Conservation (phyloP, 2,113 vertebrate species). For the Burhinus bistriatus region DNA sequence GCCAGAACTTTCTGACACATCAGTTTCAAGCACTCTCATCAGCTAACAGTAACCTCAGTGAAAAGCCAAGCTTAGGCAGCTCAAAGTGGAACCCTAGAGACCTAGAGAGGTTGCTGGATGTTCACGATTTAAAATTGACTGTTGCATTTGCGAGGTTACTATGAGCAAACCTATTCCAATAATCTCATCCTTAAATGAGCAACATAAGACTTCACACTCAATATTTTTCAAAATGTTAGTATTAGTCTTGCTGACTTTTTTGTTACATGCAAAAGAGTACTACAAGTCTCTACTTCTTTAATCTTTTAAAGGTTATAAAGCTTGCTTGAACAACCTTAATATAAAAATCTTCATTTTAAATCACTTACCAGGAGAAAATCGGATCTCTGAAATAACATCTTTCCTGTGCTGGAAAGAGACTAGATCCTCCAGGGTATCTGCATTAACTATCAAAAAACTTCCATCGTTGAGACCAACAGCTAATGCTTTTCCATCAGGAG, state of each 20-base stretch:
- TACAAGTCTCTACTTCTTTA: not conserved
- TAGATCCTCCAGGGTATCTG: conserved; percentile 95
- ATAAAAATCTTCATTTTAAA: not conserved
- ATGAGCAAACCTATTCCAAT: not conserved
- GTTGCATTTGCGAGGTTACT: not conserved
- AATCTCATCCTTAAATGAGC: not conserved
- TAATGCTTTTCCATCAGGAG: conserved; percentile 94
- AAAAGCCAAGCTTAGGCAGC: not conserved
- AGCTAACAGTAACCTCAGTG: not conserved
- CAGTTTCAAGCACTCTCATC: not conserved
- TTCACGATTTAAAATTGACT: not conserved
- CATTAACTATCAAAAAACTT: conserved; percentile 96
- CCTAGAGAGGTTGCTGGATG: not conserved
- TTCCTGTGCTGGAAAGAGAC: conserved; percentile 98
- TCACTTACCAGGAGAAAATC: conserved; percentile 92
- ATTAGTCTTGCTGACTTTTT: not conserved
- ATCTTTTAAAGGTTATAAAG: not conserved
- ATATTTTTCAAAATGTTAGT: not conserved
- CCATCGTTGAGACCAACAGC: conserved; percentile 95
- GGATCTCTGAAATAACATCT: conserved; percentile 95
- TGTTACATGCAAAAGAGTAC: not conserved
- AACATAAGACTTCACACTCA: not conserved
- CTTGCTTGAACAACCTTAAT: not conserved
- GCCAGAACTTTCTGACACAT: not conserved
- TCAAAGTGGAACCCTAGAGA: not conserved